A percentile compares a stretch with the other conserved stretches of the same genome.
phyloP scores from a whole-genome alignment of 2,113 vertebrate genomes.

The Aphyosemion australe region DNA sequence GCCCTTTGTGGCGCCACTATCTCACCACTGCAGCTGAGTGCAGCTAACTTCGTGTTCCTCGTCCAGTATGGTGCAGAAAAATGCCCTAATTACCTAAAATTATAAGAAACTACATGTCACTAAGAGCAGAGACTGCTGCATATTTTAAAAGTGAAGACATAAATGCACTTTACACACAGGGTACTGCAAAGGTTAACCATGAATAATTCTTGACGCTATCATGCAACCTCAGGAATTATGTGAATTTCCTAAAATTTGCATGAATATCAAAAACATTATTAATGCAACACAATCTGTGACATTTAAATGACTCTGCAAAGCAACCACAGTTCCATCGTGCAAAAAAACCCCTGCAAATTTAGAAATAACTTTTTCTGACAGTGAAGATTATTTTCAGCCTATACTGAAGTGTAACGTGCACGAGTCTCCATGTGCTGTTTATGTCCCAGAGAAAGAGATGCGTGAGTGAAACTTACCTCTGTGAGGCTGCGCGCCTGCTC shows the following conservation, averaged over 20 bases:
- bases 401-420: not conserved
- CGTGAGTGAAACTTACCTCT: conserved; percentile 79
- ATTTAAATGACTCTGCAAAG: not conserved
- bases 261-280: conserved; percentile 12
- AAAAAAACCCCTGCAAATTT: conserved; percentile 31
- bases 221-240: conserved; percentile 23
- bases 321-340: not conserved
- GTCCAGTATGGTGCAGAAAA: not conserved
- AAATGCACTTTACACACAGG: conserved; percentile 15
- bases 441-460: not conserved
- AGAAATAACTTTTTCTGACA: not conserved
- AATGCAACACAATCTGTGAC: not conserved
- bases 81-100: conserved; percentile 35
- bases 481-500: conserved; percentile 80
- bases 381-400: not conserved
- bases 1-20: not conserved
- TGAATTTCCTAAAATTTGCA: not conserved
- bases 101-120: conserved; percentile 7
- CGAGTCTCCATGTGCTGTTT: not conserved
- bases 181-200: conserved; percentile 19
- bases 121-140: conserved; percentile 13
- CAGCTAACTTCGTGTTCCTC: not conserved
- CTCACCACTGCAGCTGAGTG: not conserved
- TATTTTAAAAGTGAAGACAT: conserved; percentile 36
- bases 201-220: conserved; percentile 40